phyloP scores from a whole-genome alignment of 2,888 invertebrate genomes.

The Macaria notata region DNA sequence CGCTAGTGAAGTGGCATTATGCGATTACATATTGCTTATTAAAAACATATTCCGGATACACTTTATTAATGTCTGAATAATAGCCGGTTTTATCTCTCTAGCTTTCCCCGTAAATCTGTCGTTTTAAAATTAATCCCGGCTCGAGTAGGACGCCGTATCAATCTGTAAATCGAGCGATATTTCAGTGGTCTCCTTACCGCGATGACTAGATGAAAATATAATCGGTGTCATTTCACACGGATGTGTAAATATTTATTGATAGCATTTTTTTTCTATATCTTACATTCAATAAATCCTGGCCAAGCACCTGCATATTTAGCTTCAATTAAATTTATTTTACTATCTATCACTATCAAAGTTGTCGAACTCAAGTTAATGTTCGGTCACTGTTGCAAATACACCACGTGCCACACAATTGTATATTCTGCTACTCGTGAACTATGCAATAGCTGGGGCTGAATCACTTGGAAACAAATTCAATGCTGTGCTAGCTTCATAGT shows the following conservation, averaged over 20 bases:
- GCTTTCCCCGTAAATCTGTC: constrained; percentile 3
- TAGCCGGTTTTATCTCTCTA: too few relatives aligned
- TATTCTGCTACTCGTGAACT: constrained; percentile 60
- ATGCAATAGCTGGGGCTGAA: constrained; percentile 57
- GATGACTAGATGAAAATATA: constrained; percentile 31
- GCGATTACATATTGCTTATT: too few relatives aligned
- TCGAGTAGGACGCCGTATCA: constrained; percentile 29
- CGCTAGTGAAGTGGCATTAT: too few relatives aligned
- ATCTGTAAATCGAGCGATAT: constrained; percentile 33
- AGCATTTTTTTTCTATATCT: too few relatives aligned
- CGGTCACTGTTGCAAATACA: constrained; percentile 1
- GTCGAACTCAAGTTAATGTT: too few relatives aligned
- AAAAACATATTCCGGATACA: too few relatives aligned
- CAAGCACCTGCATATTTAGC: too few relatives aligned
- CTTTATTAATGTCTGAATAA: too few relatives aligned
- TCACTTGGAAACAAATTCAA: constrained; percentile 65
- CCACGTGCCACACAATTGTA: constrained; percentile 37
- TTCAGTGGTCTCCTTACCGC: constrained; percentile 32
- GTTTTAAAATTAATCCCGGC: constrained; percentile 31
- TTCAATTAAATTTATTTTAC: constrained; percentile 12
- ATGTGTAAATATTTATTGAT: constrained; percentile 22
- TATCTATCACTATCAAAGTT: not conserved
- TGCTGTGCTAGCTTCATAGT: constrained; percentile 57
- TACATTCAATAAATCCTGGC: too few relatives aligned
- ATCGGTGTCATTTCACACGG: constrained; percentile 46